Conservation (phyloP, 2,797 vertebrate genomes). For the Jordanella pulchra region DNA sequence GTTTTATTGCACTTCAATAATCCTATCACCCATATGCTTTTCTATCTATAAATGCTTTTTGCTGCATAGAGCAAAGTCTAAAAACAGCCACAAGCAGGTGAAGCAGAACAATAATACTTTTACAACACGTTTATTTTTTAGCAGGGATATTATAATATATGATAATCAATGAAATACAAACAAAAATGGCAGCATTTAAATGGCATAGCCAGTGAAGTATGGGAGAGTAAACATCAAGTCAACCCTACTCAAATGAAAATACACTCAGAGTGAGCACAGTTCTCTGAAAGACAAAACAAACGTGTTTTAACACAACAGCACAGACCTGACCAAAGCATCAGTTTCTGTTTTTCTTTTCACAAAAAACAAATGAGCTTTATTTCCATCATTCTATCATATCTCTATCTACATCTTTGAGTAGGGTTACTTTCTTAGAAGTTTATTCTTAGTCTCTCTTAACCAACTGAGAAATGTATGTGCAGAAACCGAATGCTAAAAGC, state of each 20-base stretch:
- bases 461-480: neutral
- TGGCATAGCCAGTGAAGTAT: neutral
- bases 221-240: neutral
- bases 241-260: neutral
- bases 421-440: conserved; percentile 7
- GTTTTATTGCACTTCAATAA: conserved; percentile 12
- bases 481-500: neutral
- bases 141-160: neutral
- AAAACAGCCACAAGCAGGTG: neutral
- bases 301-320: conserved; percentile 2
- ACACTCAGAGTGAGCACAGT: neutral
- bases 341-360: neutral
- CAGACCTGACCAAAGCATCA: neutral
- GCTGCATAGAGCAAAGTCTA: conserved; percentile 24
- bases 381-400: neutral
- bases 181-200: neutral
- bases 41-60: conserved; percentile 7
- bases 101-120: neutral
- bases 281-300: conserved; percentile 15
- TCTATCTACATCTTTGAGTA: neutral
- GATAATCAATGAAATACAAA: neutral
- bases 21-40: conserved; percentile 8
- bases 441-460: neutral
- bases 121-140: neutral
- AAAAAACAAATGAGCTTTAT: neutral